phyloP scores from a whole-genome alignment of 2,888 invertebrate genomes.

The Steinernema scapterisci region DNA sequence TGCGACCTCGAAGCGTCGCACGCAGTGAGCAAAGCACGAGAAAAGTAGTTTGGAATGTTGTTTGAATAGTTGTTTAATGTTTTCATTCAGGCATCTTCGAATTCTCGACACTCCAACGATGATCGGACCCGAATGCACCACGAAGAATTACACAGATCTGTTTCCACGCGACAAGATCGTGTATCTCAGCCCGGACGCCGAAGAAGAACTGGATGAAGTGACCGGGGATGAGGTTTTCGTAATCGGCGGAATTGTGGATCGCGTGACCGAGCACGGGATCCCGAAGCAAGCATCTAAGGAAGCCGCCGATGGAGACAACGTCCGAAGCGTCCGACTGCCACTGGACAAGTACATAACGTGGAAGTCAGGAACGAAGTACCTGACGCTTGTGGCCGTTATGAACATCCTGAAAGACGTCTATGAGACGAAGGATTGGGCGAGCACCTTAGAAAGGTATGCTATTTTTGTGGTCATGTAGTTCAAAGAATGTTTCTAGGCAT shows the following conservation, averaged over 20 bases:
- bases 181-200: slow-evolving; percentile 62
- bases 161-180: slow-evolving; percentile 42
- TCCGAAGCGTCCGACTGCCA: slow-evolving; percentile 49
- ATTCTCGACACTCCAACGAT: not conserved
- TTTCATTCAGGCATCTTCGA: slow-evolving; percentile 36
- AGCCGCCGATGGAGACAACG: slow-evolving; percentile 50
- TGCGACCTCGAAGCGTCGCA: slow-evolving; percentile 39
- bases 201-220: slow-evolving; percentile 47
- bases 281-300: slow-evolving; percentile 52
- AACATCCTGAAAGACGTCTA: slow-evolving; percentile 58
- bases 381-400: slow-evolving; percentile 59
- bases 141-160: slow-evolving; percentile 46
- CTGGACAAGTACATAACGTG: slow-evolving; percentile 46
- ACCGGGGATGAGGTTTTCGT: slow-evolving; percentile 48
- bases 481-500: slow-evolving; percentile 39
- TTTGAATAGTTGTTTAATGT: too few species aligned
- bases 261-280: slow-evolving; percentile 56
- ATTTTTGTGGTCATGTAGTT: not conserved
- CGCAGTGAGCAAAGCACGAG: slow-evolving; percentile 12
- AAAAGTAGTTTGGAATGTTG: slow-evolving; percentile 3
- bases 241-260: slow-evolving; percentile 66
- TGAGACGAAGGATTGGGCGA: slow-evolving; percentile 51
- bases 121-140: slow-evolving; percentile 33
- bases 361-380: slow-evolving; percentile 53
- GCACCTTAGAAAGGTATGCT: slow-evolving; percentile 42